These are phyloP conservation scores for Xenopus laevis DNA, from an alignment of 2,113 vertebrate genomes.

Conservation along the genomic window DNA sequence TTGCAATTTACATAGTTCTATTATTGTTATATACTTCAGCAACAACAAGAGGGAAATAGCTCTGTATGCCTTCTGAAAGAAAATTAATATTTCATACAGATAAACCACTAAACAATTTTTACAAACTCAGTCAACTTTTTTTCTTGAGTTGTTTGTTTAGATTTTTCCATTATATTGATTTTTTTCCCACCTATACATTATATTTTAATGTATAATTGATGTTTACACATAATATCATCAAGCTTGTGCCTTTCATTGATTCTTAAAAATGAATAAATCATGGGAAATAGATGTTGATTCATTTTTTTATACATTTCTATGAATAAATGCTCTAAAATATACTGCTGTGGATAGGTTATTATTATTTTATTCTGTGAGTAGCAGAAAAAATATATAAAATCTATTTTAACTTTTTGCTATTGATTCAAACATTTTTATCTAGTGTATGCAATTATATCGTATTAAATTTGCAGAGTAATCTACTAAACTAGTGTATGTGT, in stretches of 20 bases:
- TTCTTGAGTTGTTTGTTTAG: neutral
- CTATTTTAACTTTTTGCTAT: neutral
- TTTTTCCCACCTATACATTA: neutral
- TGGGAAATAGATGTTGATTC: neutral
- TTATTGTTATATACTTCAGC: too few species aligned
- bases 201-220: constrained; percentile 12
- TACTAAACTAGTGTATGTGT: too few species aligned
- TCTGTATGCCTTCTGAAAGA: too few species aligned
- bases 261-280: neutral
- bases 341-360: neutral
- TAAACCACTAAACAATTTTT: neutral
- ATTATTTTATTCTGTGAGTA: neutral
- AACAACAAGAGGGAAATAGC: too few species aligned
- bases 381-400: neutral
- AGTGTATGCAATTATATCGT: too few species aligned
- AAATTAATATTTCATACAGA: too few species aligned
- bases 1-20: too few species aligned
- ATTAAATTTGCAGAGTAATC: too few species aligned
- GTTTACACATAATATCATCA: neutral
- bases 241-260: neutral
- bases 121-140: neutral
- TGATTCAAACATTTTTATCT: too few species aligned
- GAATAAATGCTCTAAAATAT: neutral
- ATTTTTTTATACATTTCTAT: neutral
- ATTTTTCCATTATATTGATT: neutral